Percentiles rank a stretch among this genome's conserved stretches.
phyloP scores from a whole-genome alignment of 2,797 vertebrate genomes.

The Gorsachius magnificus region DNA sequence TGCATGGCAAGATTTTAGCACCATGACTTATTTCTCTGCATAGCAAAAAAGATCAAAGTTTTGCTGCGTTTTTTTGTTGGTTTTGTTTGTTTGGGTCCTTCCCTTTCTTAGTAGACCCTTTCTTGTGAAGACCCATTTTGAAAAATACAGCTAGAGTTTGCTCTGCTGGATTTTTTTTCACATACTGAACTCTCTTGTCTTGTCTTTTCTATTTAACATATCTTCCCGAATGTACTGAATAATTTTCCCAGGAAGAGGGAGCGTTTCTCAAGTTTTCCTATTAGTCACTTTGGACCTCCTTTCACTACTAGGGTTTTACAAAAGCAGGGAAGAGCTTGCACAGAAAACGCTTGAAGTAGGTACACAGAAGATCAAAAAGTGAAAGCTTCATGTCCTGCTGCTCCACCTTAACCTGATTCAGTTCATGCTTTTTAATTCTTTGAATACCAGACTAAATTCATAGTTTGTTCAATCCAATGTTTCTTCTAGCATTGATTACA shows the following conservation, averaged over 20 bases:
- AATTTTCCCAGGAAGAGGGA: background rate
- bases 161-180: background rate
- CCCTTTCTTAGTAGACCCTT: background rate
- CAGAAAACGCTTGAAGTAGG: background rate
- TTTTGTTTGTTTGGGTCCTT: background rate
- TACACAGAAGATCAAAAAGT: background rate
- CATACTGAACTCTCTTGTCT: background rate
- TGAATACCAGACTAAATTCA: background rate
- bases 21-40: background rate
- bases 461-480: background rate
- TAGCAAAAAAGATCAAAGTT: background rate
- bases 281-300: constrained; percentile 10
- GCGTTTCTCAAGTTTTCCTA: background rate
- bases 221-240: background rate
- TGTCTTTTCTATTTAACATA: background rate
- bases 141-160: background rate
- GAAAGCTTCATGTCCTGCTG: background rate
- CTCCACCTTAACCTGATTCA: background rate
- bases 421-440: background rate
- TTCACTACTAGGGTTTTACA: background rate
- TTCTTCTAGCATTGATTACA: constrained; percentile 34
- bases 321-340: background rate
- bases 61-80: background rate
- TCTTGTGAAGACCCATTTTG: constrained; percentile 6
- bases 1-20: background rate